Base-by-base conservation (phyloP, 92 coral and sea anemone species). In the Paragorgia papillata region DNA sequence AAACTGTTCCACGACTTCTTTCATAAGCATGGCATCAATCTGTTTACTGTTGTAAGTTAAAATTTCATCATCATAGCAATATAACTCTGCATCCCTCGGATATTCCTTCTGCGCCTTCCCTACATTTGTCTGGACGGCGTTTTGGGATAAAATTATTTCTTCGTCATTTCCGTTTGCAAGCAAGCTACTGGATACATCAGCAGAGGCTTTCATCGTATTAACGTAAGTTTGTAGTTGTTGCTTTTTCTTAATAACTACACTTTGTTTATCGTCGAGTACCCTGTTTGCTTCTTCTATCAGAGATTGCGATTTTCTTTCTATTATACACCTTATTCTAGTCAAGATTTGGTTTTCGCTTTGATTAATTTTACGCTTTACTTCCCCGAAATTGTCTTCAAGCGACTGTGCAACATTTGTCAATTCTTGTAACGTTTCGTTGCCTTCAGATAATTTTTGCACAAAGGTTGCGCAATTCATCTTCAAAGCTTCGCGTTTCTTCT, bases 81-180 rank as follows among this genome's bases (percentile, higher is more conserved):
- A n/a, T 4, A n/a, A n/a, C 13, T 22, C 37, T 29, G 25, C 31
- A 2, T 21, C 18, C 1, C 1, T 21, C n/a, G 25, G 31, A 40
- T 37, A 37, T 19, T 5, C 54, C 1, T 37, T 40, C 15, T n/a
- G 27, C 8, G 24, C 26, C 0, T 28, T 68, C 29, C 48, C 41
- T 28, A 68, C 41, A 68, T 35, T 68, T 43, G 44, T n/a, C 5
- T 68, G 59, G 34, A 68, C 59, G 10, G 21, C 32, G 15, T 68
- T 68, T 54, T 25, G 41, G 13, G 41, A 44, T 22, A 26, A 27
- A 26, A 68, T 29, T 7, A 68, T 68, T 67, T 67, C 57, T 49
- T 68, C 75, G 22, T 68, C 33, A n/a, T 48, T 68, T 25, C 75
- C 75, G 48, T 68, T 68, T 1, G 50, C 58, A 26, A 68, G 15